phyloP scores from a whole-genome alignment of 2,113 vertebrate genomes.

The Verasper variegatus region DNA sequence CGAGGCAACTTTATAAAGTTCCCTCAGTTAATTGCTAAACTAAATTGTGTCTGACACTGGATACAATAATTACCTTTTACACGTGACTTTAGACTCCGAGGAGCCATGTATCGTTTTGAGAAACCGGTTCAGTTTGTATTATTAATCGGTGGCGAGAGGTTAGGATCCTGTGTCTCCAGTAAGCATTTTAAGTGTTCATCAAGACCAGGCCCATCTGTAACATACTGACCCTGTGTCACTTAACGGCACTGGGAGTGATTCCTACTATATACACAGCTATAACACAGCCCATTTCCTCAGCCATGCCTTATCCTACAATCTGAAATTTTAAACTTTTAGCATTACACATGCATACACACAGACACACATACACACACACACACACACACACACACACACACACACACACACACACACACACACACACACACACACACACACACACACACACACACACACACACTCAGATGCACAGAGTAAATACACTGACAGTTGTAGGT shows the following conservation, averaged over 20 bases:
- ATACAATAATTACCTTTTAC: slow-evolving; percentile 24
- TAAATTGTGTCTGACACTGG: slow-evolving; percentile 8
- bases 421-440: no score
- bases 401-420: no score
- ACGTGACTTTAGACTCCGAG: slow-evolving; percentile 35
- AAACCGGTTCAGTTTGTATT: slow-evolving; percentile 39
- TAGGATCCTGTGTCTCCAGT: slow-evolving; percentile 34
- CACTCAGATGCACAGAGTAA: not conserved
- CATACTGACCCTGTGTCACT: not conserved
- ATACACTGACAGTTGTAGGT: slow-evolving; percentile 13
- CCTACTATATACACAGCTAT: not conserved
- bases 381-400: no score
- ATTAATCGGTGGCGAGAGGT: slow-evolving; percentile 48
- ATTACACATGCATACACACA: not conserved
- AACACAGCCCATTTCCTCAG: not conserved
- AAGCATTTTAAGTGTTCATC: slow-evolving; percentile 26
- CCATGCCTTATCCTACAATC: not conserved
- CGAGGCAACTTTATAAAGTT: no score
- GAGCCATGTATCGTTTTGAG: slow-evolving; percentile 24
- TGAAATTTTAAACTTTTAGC: not conserved
- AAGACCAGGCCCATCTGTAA: not conserved
- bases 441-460: no score
- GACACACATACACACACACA: no score
- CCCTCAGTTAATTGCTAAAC: not conserved
- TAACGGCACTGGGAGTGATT: not conserved